phyloP scores from a whole-genome alignment of 2,888 invertebrate genomes.

The Clusia tigrina region DNA sequence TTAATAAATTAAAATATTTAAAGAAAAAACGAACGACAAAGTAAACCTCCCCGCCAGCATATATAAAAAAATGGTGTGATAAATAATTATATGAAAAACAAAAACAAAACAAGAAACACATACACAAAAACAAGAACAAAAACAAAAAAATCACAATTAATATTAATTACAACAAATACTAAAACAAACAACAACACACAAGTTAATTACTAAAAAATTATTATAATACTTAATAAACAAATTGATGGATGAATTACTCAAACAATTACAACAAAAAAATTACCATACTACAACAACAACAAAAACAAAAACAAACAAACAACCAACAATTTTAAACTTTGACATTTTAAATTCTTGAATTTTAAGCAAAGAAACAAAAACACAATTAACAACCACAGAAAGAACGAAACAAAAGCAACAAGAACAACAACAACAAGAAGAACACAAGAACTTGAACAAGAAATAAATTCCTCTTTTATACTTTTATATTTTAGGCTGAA shows the following conservation, averaged over 20 bases:
- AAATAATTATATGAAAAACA: conserved; percentile 36
- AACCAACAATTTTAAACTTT: conserved; percentile 14
- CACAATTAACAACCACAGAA: background rate
- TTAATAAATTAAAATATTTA: conserved; percentile 8
- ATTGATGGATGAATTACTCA: conserved; percentile 38
- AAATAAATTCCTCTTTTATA: conserved; percentile 39
- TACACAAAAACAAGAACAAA: too few species aligned
- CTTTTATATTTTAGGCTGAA: conserved; percentile 39
- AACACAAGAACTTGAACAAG: conserved; percentile 19
- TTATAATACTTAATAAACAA: too few species aligned
- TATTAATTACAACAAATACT: too few species aligned
- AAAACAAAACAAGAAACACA: conserved; percentile 32
- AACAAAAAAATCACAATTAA: too few species aligned
- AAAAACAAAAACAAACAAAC: background rate
- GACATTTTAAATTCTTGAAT: conserved; percentile 21
- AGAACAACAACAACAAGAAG: background rate
- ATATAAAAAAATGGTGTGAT: conserved; percentile 58
- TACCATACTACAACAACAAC: background rate
- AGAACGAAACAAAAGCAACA: conserved; percentile 10
- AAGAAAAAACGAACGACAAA: conserved; percentile 40
- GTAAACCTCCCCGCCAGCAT: conserved; percentile 61
- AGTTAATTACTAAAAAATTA: too few species aligned
- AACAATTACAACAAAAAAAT: conserved; percentile 9
- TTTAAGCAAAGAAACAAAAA: background rate
- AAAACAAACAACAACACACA: too few species aligned